Base-by-base conservation (phyloP, 2,888 invertebrate genomes). In the Acleris laterana region DNA sequence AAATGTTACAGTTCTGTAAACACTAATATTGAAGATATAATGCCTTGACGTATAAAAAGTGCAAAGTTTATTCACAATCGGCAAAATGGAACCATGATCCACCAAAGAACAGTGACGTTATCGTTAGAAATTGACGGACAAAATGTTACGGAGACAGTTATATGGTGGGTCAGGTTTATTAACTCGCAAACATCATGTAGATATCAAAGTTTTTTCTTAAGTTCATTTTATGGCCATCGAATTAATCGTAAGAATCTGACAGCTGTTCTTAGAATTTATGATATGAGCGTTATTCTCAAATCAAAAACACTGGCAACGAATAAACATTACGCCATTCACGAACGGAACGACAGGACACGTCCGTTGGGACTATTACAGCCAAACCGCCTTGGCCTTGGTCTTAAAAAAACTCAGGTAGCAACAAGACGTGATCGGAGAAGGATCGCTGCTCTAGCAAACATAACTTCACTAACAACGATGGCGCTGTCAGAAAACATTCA, bases 371-470 rank as follows among this genome's bases (percentile, higher is more conserved):
- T 72, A 77, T 75, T 72, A 73, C 73, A 69, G 69, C 51, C 61
- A 53, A 71, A 71, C 72, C 69, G 74, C 46, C 66, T 62, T 71
- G 80, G 72, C 85, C 84, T 85, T 84, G 82, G 16, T 56, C 70
- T 62, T 73, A 71, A 77, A 78, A 77, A 80, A 81, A 63, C 69
- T 63, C 85, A 85, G 84, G 84, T 84, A 84, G 84, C 78, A 77
- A 82, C 79, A 46, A 64, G 56, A 79, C 81, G 80, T 83, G 83
- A 78, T 76, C 75, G 69, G 69, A 70, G 74, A 76, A 70, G 72
- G 77, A 74, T 71, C 70, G 44, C 51, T 50, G 62, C 56, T 38
- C 62, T 61, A 51, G 56, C 32, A 50, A 56, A 61, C 55, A 42
- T 60, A 60, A 25, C 16, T 59, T 59, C 53, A 38, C 64, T 25